Percentiles rank a stretch among this genome's conserved stretches.
Evolutionary conservation across 30 jellyfish, hydroid and myxozoan genomes (phyloP).

Genomic region (Cassiopea andromeda): DNA sequence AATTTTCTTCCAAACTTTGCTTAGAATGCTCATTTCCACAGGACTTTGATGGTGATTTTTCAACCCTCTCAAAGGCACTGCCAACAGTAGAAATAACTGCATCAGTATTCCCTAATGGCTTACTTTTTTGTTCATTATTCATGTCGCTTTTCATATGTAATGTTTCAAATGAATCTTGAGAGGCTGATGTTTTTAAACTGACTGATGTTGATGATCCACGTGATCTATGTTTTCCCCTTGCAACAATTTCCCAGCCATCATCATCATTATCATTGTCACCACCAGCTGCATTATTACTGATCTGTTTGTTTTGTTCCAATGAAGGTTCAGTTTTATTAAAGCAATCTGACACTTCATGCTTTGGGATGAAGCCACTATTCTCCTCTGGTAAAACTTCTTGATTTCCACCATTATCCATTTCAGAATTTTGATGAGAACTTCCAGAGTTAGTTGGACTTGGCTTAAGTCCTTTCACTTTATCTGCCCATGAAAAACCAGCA

Average conservation of each 20-base stretch:
- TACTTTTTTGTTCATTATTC: neutral
- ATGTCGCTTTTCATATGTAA: neutral
- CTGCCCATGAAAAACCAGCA: conserved; percentile 89
- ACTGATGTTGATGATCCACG: conserved; percentile 79
- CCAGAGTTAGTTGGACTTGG: conserved; percentile 24
- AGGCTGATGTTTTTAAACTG: conserved; percentile 54
- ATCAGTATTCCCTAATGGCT: neutral
- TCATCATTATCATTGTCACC: conserved; percentile 67
- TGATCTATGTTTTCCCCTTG: conserved; percentile 82
- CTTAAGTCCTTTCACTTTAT: conserved; percentile 83
- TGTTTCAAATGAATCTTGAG: conserved; percentile 56
- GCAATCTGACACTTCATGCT: neutral
- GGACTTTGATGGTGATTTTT: conserved; percentile 34
- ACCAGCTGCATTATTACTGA: neutral
- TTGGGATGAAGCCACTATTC: neutral
- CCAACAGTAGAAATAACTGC: conserved; percentile 15
- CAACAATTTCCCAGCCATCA: conserved; percentile 96
- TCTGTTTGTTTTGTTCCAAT: neutral
- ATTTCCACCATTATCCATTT: neutral
- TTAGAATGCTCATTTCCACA: neutral
- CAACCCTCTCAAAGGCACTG: conserved; percentile 59
- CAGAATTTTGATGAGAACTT: neutral
- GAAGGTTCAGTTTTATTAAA: neutral
- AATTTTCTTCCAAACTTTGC: neutral
- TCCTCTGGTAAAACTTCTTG: neutral